Conservation (phyloP, 2,113 vertebrate species). For the Calidris pugnax region DNA sequence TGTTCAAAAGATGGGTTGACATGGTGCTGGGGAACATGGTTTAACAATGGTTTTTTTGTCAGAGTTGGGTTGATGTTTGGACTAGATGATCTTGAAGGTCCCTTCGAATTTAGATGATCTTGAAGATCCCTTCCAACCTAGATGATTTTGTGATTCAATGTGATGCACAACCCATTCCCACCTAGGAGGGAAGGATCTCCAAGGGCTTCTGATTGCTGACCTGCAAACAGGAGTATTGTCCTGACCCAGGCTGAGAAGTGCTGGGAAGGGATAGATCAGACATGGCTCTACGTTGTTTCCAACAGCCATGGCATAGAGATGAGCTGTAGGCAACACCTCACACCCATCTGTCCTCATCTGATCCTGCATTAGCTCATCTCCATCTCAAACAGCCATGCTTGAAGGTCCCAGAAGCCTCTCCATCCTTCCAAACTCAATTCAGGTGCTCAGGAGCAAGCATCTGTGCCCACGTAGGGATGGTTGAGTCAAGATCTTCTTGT, state of each 20-base stretch:
- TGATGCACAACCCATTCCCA: fast-evolving
- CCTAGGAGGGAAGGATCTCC: not conserved
- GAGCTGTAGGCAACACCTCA: not conserved
- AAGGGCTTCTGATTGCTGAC: not conserved
- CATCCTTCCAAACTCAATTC: not conserved
- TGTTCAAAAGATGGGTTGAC: too few relatives aligned
- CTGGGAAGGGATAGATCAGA: not conserved
- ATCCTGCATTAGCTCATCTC: not conserved
- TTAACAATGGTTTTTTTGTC: too few relatives aligned
- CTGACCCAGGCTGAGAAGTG: not conserved
- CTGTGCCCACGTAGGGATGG: too few relatives aligned
- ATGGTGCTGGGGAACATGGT: too few relatives aligned
- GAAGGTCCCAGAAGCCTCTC: not conserved
- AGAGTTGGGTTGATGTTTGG: too few relatives aligned
- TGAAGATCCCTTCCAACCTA: too few relatives aligned
- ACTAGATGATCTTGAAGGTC: too few relatives aligned
- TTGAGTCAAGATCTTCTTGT: not conserved
- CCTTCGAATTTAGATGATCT: too few relatives aligned
- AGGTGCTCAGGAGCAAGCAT: not conserved
- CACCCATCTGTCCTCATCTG: not conserved
- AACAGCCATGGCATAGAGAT: not conserved
- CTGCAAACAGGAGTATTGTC: not conserved
- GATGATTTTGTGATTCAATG: too few relatives aligned
- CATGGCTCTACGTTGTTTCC: not conserved
- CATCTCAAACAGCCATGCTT: not conserved